These are phyloP conservation scores for Eilema caniola DNA, from an alignment of 2,888 invertebrate species.

Conservation along the genomic window DNA sequence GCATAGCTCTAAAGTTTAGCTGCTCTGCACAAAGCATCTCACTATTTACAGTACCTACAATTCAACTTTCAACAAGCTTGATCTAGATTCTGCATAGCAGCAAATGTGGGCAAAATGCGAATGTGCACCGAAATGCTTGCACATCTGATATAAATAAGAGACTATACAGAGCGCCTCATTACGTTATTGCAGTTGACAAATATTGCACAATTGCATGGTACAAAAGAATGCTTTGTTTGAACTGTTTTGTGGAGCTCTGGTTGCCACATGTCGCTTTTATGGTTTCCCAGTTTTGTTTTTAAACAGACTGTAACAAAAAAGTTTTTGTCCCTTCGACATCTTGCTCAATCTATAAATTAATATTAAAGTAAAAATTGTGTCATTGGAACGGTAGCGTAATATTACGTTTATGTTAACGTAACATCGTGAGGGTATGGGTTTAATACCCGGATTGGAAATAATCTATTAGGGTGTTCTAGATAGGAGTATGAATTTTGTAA, in stretches of 20 bases:
- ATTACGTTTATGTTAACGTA: no score
- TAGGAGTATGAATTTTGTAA: no score
- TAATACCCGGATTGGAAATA: no score
- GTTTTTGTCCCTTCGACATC: not conserved
- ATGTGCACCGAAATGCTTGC: constrained; percentile 17
- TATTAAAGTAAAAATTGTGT: not conserved
- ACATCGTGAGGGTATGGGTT: no score
- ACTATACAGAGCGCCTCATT: constrained; percentile 18
- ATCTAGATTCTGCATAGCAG: constrained; percentile 17
- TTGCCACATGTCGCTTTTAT: constrained; percentile 13
- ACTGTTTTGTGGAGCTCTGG: constrained; percentile 15
- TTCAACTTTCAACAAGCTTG: constrained; percentile 21
- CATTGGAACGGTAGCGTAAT: not conserved
- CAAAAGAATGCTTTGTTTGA: constrained; percentile 14
- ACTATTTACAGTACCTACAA: constrained; percentile 19
- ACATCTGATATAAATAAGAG: constrained; percentile 20
- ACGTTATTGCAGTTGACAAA: constrained; percentile 12
- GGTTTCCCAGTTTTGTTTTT: not conserved
- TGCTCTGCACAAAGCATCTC: not conserved
- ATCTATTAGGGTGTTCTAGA: no score
- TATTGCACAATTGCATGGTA: constrained; percentile 9
- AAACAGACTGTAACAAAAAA: not conserved
- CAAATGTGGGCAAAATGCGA: constrained; percentile 18
- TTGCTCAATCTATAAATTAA: not conserved
- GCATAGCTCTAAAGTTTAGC: not conserved